Percentiles rank a stretch among this genome's conserved stretches.
Evolutionary conservation across 2,113 vertebrate genomes (phyloP).

Genomic region (Eptesicus fuscus): DNA sequence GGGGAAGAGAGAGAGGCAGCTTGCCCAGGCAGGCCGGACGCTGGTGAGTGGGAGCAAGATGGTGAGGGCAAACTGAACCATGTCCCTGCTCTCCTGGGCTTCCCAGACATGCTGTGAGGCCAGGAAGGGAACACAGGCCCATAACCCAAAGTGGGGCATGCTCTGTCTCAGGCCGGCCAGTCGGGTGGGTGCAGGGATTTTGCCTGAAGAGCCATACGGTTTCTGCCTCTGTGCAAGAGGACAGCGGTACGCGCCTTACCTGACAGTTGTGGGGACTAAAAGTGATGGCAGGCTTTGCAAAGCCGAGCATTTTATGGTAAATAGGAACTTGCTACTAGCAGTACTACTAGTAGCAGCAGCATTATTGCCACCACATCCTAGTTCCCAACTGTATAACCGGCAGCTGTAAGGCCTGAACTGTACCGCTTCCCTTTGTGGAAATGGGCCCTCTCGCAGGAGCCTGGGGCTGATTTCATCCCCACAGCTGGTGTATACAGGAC

Average conservation of each 20-base stretch:
- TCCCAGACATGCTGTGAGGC: neutral
- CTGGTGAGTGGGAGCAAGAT: slow-evolving; percentile 22
- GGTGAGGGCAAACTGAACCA: neutral
- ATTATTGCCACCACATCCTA: fast-evolving
- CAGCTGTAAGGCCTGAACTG: neutral
- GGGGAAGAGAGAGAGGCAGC: neutral
- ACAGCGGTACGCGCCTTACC: fast-evolving
- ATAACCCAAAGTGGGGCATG: fast-evolving
- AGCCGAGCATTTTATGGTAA: too few relatives aligned
- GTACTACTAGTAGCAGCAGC: neutral
- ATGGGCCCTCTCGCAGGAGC: neutral
- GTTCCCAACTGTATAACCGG: neutral
- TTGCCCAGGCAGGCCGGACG: fast-evolving
- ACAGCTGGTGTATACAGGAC: neutral
- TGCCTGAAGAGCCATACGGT: neutral
- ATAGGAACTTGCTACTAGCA: fast-evolving
- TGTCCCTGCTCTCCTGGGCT: neutral
- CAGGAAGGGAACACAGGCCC: neutral
- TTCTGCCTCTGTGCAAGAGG: neutral
- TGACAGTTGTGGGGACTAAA: neutral
- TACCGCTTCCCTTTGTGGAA: neutral
- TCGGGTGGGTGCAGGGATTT: neutral
- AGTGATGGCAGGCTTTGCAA: neutral
- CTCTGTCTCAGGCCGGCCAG: neutral
- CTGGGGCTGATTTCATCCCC: too few relatives aligned